A percentile compares a stretch with the other conserved stretches of the same genome.
Evolutionary conservation across 1,140 invertebrate genomes (phyloP).

Genomic region (Penaeus indicus): DNA sequence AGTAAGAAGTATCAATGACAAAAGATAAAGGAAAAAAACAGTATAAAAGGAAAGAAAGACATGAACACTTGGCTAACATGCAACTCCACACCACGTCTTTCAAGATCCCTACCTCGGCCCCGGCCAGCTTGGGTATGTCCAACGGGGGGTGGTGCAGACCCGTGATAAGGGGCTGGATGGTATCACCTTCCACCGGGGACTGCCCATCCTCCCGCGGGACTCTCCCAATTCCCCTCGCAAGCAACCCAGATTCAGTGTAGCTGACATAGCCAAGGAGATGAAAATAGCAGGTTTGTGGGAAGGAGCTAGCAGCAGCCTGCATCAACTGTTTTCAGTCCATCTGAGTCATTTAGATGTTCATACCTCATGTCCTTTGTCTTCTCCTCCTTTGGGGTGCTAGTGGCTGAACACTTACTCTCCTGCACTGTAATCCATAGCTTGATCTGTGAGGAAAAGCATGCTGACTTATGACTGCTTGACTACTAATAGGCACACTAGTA

Average conservation of each 20-base stretch:
- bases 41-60: no score
- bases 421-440: no score
- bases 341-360: not conserved
- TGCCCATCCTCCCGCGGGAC: slow-evolving; percentile 49
- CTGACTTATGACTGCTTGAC: no score
- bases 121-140: slow-evolving; percentile 53
- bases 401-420: no score
- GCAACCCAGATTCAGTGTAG: slow-evolving; percentile 54
- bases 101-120: slow-evolving; percentile 48
- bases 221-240: slow-evolving; percentile 41
- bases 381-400: no score
- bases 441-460: no score
- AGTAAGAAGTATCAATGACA: no score
- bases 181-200: slow-evolving; percentile 45
- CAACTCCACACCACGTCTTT: not conserved
- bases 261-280: slow-evolving; percentile 36
- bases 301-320: not conserved
- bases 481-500: no score
- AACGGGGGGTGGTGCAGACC: slow-evolving; percentile 31
- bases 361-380: not conserved
- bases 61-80: no score
- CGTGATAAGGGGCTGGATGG: slow-evolving; percentile 40
- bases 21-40: no score
- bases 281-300: slow-evolving; percentile 44
- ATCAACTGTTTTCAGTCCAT: not conserved